These are phyloP conservation scores for Agelas oroides DNA, from an alignment of 37 sponge, comb jelly and placozoan species.

Conservation along the genomic window DNA sequence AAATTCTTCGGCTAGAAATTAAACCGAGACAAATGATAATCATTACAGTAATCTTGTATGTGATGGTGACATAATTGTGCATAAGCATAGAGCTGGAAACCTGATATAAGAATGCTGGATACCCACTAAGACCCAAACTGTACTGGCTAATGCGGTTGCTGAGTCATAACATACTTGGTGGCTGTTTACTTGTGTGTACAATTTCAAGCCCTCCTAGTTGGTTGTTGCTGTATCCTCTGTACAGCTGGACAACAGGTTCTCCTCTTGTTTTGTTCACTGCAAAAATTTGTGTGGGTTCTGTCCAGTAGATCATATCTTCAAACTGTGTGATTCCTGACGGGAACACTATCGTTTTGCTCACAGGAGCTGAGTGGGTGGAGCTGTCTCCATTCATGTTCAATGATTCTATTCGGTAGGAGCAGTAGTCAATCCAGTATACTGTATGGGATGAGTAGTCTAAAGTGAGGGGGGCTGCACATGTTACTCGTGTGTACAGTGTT, in stretches of 20 bases:
- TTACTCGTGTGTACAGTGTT: not conserved
- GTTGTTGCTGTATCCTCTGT: not conserved
- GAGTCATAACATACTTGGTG: conserved; percentile 4
- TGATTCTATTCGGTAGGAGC: conserved; percentile 6
- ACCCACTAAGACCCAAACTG: too few species aligned
- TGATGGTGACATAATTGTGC: too few species aligned
- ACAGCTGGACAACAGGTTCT: not conserved
- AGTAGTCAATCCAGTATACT: conserved; percentile 36
- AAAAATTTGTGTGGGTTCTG: not conserved
- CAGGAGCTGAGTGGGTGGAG: not conserved
- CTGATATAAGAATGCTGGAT: too few species aligned
- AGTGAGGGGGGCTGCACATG: not conserved
- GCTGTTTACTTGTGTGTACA: conserved; percentile 37
- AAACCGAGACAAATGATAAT: too few species aligned
- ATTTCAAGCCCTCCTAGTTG: not conserved
- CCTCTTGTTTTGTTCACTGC: not conserved
- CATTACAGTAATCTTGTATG: not conserved
- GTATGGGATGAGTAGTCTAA: conserved; percentile 14
- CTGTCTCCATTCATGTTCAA: conserved; percentile 2
- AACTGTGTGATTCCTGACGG: not conserved
- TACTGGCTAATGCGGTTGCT: too few species aligned
- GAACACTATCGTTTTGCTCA: not conserved
- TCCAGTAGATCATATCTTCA: conserved; percentile 25
- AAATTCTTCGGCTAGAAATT: too few species aligned
- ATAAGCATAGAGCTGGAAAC: too few species aligned